Evolutionary conservation across 64 coral and sea anemone species (phyloP).

Genomic region (Trachythela sp.): DNA sequence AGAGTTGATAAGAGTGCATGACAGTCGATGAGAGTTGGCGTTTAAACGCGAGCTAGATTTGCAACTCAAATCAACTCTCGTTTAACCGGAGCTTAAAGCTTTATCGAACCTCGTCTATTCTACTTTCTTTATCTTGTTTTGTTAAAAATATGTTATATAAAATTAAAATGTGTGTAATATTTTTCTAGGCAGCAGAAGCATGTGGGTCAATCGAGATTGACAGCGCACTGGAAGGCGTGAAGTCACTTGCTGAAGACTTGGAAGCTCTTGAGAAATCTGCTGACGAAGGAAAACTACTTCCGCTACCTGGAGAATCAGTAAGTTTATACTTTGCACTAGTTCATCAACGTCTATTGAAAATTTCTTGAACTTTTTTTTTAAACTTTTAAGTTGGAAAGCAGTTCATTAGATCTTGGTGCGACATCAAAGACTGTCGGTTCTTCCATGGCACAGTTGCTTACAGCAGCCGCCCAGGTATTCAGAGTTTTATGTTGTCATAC

Average conservation of each 20-base stretch:
- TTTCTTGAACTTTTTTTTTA: neutral
- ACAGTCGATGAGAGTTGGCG: too few species aligned
- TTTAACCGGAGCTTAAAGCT: too few species aligned
- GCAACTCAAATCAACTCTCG: too few species aligned
- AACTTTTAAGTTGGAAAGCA: constrained; percentile 62
- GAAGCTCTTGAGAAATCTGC: constrained; percentile 72
- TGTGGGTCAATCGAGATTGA: constrained; percentile 95
- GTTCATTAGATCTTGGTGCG: constrained; percentile 88
- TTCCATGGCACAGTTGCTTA: constrained; percentile 93
- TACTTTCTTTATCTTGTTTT: too few species aligned
- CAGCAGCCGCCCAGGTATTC: constrained; percentile 87
- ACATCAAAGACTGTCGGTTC: constrained; percentile 98
- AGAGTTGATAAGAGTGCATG: too few species aligned
- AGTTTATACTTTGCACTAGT: neutral
- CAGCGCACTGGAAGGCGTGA: constrained; percentile 74
- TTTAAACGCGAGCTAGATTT: too few species aligned
- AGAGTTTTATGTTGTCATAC: neutral
- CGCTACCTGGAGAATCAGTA: constrained; percentile 89
- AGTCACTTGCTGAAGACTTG: constrained; percentile 66
- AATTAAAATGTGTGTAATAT: neutral
- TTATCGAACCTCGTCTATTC: too few species aligned
- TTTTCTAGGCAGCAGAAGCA: constrained; percentile 72
- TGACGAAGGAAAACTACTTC: constrained; percentile 79
- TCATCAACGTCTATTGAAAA: neutral
- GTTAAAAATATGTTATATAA: too few species aligned